Evolutionary conservation across 2,797 vertebrate species (phyloP).

Genomic region (Manis crassicaudata): DNA sequence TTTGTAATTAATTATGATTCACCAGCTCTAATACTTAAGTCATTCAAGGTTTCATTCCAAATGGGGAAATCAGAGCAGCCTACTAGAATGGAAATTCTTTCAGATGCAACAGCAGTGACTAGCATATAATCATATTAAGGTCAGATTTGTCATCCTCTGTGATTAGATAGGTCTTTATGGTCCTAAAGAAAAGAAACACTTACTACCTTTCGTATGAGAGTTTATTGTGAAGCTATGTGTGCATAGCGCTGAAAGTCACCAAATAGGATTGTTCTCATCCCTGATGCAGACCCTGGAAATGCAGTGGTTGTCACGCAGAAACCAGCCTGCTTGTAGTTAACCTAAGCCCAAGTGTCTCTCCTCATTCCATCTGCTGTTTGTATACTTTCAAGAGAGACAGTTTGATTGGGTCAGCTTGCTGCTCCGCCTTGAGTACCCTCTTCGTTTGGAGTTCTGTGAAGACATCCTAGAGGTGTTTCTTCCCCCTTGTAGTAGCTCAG

Average conservation of each 20-base stretch:
- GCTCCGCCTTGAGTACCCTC: background rate
- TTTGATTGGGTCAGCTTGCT: background rate
- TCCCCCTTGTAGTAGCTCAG: background rate
- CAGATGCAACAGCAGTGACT: background rate
- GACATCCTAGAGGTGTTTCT: background rate
- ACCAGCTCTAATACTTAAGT: slow-evolving; percentile 34
- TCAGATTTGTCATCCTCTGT: slow-evolving; percentile 1
- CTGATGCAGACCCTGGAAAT: background rate
- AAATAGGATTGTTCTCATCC: background rate
- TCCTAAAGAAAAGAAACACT: background rate
- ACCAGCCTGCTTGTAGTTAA: background rate
- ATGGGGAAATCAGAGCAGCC: slow-evolving; percentile 29
- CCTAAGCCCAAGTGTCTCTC: background rate
- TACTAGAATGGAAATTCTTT: slow-evolving; percentile 20
- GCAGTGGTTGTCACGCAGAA: background rate
- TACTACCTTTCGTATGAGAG: background rate
- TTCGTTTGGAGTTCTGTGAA: background rate
- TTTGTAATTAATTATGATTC: slow-evolving; percentile 59
- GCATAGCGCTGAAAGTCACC: background rate
- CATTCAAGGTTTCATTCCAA: slow-evolving; percentile 34
- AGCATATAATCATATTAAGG: slow-evolving; percentile 6
- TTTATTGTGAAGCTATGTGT: background rate
- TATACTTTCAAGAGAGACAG: slow-evolving; percentile 8
- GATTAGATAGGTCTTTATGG: background rate
- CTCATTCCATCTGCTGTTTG: background rate